Conservation (phyloP, 2,113 vertebrate genomes). For the Alexandromys fortis region DNA sequence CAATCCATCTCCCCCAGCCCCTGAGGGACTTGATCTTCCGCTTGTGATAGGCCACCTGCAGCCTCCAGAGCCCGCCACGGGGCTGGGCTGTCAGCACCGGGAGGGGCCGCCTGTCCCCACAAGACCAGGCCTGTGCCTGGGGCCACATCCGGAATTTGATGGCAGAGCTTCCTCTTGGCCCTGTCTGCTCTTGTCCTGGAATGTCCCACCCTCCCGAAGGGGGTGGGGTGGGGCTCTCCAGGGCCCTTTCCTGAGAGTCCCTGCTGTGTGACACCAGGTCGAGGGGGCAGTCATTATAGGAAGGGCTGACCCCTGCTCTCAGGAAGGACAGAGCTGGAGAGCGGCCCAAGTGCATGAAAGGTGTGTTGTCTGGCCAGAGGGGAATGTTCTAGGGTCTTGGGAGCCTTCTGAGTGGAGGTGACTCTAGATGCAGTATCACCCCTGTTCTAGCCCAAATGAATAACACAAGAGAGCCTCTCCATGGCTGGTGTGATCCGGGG, state of each 20-base stretch:
- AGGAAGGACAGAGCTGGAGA: background rate
- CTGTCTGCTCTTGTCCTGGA: constrained; percentile 68
- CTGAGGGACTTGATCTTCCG: constrained; percentile 16
- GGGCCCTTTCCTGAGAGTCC: background rate
- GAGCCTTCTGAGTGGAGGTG: no score
- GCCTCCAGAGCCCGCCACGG: background rate
- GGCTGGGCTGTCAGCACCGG: constrained; percentile 59
- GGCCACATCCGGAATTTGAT: constrained; percentile 62
- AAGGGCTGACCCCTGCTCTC: no score
- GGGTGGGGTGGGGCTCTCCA: background rate
- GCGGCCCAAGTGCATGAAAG: background rate
- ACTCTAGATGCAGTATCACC: no score
- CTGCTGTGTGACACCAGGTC: background rate
- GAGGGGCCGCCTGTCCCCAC: constrained; percentile 49
- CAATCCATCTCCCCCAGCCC: constrained; percentile 42
- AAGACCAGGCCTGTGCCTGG: constrained; percentile 68
- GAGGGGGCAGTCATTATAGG: background rate
- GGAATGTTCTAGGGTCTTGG: background rate
- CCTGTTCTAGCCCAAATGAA: background rate
- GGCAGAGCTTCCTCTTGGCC: background rate
- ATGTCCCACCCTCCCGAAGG: constrained; percentile 15
- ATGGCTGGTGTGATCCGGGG: background rate
- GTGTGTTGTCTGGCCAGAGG: accelerated
- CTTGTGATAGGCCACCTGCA: constrained; percentile 69
- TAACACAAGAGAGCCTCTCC: no score